Percentiles rank a stretch among this genome's conserved stretches.
These are phyloP conservation scores for Chymomyza procnemis DNA, from an alignment of 2,888 invertebrate genomes.

Conservation along the genomic window DNA sequence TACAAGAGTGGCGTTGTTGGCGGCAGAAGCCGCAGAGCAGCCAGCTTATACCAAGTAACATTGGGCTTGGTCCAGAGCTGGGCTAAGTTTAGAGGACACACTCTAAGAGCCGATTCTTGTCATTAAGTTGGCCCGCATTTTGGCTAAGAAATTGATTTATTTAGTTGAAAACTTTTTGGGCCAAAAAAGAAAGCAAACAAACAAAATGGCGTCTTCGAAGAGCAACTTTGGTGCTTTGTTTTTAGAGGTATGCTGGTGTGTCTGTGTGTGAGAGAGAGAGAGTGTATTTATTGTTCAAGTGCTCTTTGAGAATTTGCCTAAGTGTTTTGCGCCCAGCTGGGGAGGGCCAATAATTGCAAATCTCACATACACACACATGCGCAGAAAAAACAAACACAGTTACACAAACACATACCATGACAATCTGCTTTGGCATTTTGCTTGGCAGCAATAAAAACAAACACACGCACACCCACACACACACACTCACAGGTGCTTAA, in stretches of 20 bases:
- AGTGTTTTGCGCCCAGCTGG: background rate
- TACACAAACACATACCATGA: background rate
- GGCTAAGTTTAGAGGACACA: background rate
- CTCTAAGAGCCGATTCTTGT: constrained; percentile 6
- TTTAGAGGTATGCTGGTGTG: background rate
- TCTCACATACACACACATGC: background rate
- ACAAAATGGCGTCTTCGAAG: constrained; percentile 12
- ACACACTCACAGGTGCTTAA: constrained; percentile 26
- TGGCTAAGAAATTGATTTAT: constrained; percentile 42
- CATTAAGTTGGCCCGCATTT: constrained; percentile 13
- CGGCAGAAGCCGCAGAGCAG: no score
- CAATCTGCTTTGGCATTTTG: background rate
- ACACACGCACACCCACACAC: constrained; percentile 6
- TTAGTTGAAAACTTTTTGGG: constrained; percentile 37
- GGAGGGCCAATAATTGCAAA: background rate
- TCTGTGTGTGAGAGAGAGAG: background rate
- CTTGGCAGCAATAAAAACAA: constrained; percentile 2
- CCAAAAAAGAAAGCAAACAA: background rate
- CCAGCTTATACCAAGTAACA: background rate
- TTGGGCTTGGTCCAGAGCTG: background rate
- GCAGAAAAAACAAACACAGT: background rate
- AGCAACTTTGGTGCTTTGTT: constrained; percentile 16
- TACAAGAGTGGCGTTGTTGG: no score
- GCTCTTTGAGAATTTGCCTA: background rate
- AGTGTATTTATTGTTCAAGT: background rate